Evolutionary conservation across 2,888 invertebrate species (phyloP).

Genomic region (Apamea crenata): DNA sequence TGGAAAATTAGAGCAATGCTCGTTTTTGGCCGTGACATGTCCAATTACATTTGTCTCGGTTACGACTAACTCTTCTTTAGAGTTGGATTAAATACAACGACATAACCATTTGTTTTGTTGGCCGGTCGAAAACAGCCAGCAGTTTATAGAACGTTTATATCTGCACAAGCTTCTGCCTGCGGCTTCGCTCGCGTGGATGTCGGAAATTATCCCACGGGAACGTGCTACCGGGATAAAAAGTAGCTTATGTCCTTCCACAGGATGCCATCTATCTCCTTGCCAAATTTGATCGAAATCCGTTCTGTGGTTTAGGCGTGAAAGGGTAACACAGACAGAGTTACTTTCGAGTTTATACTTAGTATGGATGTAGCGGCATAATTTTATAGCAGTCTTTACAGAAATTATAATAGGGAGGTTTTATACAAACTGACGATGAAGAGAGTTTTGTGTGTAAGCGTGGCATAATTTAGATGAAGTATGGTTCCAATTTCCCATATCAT

Average conservation of each 20-base stretch:
- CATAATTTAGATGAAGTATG: not conserved
- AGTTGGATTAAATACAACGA: slow-evolving; percentile 27
- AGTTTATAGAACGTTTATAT: slow-evolving; percentile 4
- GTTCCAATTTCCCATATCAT: not conserved
- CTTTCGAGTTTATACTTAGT: no score
- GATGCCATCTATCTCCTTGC: not conserved
- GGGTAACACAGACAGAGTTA: not conserved
- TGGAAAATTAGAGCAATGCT: slow-evolving; percentile 43
- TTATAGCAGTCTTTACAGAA: not conserved
- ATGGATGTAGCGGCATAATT: not conserved
- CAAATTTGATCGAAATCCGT: not conserved
- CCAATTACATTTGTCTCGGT: slow-evolving; percentile 57
- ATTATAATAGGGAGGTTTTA: not conserved
- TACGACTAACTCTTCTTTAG: slow-evolving; percentile 38
- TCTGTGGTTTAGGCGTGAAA: not conserved
- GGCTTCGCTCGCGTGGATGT: not conserved
- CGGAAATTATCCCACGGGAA: no score
- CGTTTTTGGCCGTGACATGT: slow-evolving; percentile 52
- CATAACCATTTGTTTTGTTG: slow-evolving; percentile 6
- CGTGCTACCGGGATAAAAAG: not conserved
- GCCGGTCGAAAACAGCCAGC: not conserved
- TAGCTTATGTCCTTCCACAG: not conserved
- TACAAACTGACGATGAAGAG: not conserved
- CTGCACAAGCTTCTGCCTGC: not conserved
- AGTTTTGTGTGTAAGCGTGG: not conserved